Percentiles rank a stretch among this genome's conserved stretches.
Evolutionary conservation across 2,888 invertebrate species (phyloP).

Genomic region (Pyralis farinalis): DNA sequence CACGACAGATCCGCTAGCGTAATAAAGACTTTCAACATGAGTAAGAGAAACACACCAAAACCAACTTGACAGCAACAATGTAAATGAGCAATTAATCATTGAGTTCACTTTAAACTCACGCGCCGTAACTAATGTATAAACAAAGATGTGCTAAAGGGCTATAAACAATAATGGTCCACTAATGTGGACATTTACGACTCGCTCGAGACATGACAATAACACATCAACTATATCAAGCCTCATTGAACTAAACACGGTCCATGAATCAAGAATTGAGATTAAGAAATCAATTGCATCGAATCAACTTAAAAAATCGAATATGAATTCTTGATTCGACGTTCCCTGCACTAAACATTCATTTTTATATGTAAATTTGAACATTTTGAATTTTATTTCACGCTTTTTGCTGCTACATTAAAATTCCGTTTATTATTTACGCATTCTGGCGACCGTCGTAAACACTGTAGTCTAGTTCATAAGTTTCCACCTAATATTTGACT

Average conservation of each 20-base stretch:
- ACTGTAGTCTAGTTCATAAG: conserved; percentile 50
- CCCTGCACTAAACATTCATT: conserved; percentile 21
- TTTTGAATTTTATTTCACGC: conserved; percentile 11
- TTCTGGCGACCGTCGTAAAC: conserved; percentile 25
- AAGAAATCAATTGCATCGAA: conserved; percentile 51
- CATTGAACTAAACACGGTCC: conserved; percentile 67
- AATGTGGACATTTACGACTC: conserved; percentile 69
- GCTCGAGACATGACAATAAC: conserved; percentile 66
- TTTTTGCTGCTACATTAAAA: background rate
- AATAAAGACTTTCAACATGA: no score
- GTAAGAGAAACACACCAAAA: no score
- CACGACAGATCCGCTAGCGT: no score
- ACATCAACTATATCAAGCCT: conserved; percentile 69
- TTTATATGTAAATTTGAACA: conserved; percentile 44
- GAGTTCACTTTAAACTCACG: conserved; percentile 27
- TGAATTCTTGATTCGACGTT: conserved; percentile 25
- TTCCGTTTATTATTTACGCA: conserved; percentile 12
- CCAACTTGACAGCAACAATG: conserved; percentile 3
- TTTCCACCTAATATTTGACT: conserved; percentile 50
- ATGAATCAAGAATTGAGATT: conserved; percentile 56
- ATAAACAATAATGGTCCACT: conserved; percentile 65
- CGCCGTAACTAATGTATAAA: conserved; percentile 40
- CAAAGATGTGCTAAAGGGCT: conserved; percentile 51
- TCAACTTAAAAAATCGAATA: conserved; percentile 38
- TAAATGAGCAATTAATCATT: conserved; percentile 19